Evolutionary conservation across 2,888 invertebrate genomes (phyloP).

Genomic region (Phaonia tiefii): DNA sequence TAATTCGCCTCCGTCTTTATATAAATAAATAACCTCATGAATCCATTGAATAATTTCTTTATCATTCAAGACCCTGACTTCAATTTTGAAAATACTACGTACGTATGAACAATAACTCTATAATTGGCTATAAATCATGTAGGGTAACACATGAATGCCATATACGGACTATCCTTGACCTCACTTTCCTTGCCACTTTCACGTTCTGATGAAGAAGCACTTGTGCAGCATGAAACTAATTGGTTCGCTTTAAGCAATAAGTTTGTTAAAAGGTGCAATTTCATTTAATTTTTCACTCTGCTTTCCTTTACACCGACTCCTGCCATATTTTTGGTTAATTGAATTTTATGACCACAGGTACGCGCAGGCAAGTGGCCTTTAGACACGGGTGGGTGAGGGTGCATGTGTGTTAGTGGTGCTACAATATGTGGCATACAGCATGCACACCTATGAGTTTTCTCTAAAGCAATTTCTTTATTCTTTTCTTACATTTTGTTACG

Average conservation of each 20-base stretch:
- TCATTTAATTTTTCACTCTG: slow-evolving; percentile 26
- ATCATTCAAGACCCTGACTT: too few relatives aligned
- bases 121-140: too few relatives aligned
- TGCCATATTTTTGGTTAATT: slow-evolving; percentile 23
- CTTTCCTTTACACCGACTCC: slow-evolving; percentile 12
- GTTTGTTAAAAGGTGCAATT: slow-evolving; percentile 32
- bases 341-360: slow-evolving; percentile 26
- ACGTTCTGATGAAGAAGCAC: neutral
- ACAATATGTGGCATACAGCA: neutral
- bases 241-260: slow-evolving; percentile 42
- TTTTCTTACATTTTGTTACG: neutral
- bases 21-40: too few relatives aligned
- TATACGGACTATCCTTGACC: slow-evolving; percentile 11
- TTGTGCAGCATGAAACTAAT: slow-evolving; percentile 32
- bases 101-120: too few relatives aligned
- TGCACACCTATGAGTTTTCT: neutral
- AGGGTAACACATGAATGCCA: too few relatives aligned
- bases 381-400: neutral
- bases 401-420: neutral
- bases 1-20: too few relatives aligned
- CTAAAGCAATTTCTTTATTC: neutral
- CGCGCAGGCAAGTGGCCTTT: neutral
- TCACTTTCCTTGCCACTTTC: neutral
- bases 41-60: too few relatives aligned
- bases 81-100: too few relatives aligned